These are phyloP conservation scores for Ephydatia muelleri DNA, from an alignment of 37 sponge, comb jelly and placozoan species.

Conservation along the genomic window DNA sequence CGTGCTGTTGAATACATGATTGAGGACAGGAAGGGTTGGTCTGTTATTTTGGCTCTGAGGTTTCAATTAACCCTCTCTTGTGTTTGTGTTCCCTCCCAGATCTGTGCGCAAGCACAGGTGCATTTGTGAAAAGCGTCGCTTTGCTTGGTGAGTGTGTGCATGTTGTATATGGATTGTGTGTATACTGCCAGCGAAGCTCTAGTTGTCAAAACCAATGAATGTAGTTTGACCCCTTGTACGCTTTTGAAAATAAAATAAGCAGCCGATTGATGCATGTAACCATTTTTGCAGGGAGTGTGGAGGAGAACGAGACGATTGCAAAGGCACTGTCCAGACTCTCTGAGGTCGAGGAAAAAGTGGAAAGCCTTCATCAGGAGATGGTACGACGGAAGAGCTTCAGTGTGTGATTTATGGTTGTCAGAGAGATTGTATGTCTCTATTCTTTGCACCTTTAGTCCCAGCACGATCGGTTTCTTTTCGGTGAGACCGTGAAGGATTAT, in stretches of 20 bases:
- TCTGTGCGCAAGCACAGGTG: constrained; percentile 31
- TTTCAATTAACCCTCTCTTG: not conserved
- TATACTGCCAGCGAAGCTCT: not conserved
- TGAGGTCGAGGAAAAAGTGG: constrained; percentile 92
- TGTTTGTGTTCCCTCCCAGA: constrained; percentile 16
- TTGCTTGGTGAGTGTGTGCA: constrained; percentile 28
- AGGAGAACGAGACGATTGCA: constrained; percentile 80
- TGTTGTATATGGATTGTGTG: not conserved
- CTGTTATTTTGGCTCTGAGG: not conserved
- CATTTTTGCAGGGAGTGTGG: constrained; percentile 40
- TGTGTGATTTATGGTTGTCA: not conserved
- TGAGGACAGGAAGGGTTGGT: constrained; percentile 64
- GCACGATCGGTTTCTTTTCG: constrained; percentile 84
- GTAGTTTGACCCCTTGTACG: too few relatives aligned
- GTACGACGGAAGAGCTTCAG: constrained; percentile 15
- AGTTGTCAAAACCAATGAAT: too few relatives aligned
- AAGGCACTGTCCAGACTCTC: constrained; percentile 88
- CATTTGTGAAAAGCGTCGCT: constrained; percentile 57
- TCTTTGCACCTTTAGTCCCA: constrained; percentile 34
- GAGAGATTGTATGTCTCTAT: not conserved
- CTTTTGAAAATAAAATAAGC: too few relatives aligned
- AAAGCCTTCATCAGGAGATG: constrained; percentile 80
- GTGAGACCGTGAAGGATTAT: constrained; percentile 91
- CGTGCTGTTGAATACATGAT: constrained; percentile 75
- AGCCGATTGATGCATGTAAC: too few relatives aligned